Base-by-base conservation (phyloP, 2,113 vertebrate genomes). In the Nerophis ophidion region DNA sequence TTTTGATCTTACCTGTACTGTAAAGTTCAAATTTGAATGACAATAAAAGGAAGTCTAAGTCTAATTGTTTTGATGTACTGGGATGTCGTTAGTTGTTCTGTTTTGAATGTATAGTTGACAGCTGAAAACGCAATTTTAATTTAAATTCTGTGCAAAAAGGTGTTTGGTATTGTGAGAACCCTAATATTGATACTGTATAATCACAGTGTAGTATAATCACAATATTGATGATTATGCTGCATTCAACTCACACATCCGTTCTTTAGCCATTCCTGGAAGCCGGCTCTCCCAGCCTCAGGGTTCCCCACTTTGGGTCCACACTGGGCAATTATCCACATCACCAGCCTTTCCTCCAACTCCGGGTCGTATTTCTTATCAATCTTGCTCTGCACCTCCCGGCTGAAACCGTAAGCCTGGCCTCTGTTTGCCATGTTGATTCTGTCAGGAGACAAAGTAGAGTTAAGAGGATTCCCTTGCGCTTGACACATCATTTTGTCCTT, bases 331-430 rank as follows among this genome's bases (percentile, higher is more conserved):
- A 99, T 93, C 97, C 97, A 98, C 65, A 92, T 89, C 57, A 93
- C 91, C 77, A 99, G 89, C 51, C 89, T 85, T 44, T 92, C 92
- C 82, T 99, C 96, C 86, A 99, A 87, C n/a, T 98, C 95, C 0
- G 92, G 89, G 0, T 98, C 95, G 0, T 99, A 99, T 78, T 99
- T 99, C 89, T 93, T 98, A 84, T 97, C 96, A 0, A 99, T 97
- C 77, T 94, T 97, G 65, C 84, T 91, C 57, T 95, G 94, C 17
- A 99, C 91, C 0, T 96, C 95, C 0, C 87, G 89, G 82, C 60
- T 86, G 72, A 89, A 57, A 68, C 89, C 89, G 0, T 84, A 91
- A 3, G 68, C 2, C 9, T 84, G 88, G 73, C 87, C 89, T 66
- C 63, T 79, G 82, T 88, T 88, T 65, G 89, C 71, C 89, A 91